Base-by-base conservation (phyloP, 2,888 invertebrate species). In the Cabera pusaria region DNA sequence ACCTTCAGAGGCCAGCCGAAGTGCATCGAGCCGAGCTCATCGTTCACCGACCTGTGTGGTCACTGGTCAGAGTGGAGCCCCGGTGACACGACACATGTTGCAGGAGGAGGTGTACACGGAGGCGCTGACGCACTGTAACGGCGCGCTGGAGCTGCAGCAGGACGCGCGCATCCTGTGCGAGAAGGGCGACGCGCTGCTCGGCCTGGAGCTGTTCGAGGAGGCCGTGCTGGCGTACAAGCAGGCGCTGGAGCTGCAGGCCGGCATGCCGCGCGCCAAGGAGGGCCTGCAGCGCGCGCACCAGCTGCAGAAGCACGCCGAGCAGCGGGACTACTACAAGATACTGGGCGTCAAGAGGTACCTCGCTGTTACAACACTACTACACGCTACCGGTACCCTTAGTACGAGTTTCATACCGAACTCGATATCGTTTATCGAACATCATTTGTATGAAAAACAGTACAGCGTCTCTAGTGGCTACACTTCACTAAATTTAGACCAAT, bases 311-410 rank as follows among this genome's bases (percentile, higher is more conserved):
- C 96, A 97, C 71, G 92, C 98, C 0, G 96, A 97, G 68, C 95
- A 95, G 65, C 88, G 98, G 52, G 99, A 99, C 83, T 99, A 99
- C 83, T 99, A 99, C 80, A 98, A 99, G 85, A 98, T 98, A 59
- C 90, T 98, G 34, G 96, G 94, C 6, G 98, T 99, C 1, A 95
- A 95, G 70, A 92, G 97, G 87, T 86, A n/a, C n/a, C n/a, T n/a
- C n/a, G n/a, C n/a, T n/a, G n/a, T n/a, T n/a, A n/a, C n/a, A n/a
- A n/a, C n/a, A n/a, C n/a, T n/a, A n/a, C n/a, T n/a, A n/a, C n/a
- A n/a, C n/a, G n/a, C n/a, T n/a, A n/a, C n/a, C n/a, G n/a, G n/a
- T n/a, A n/a, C n/a, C n/a, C n/a, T n/a, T n/a, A n/a, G n/a, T n/a
- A n/a, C n/a, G n/a, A n/a, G n/a, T n/a, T n/a, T n/a, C n/a, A n/a